Conservation (phyloP, 2,797 vertebrate species). For the Molossus molossus region DNA sequence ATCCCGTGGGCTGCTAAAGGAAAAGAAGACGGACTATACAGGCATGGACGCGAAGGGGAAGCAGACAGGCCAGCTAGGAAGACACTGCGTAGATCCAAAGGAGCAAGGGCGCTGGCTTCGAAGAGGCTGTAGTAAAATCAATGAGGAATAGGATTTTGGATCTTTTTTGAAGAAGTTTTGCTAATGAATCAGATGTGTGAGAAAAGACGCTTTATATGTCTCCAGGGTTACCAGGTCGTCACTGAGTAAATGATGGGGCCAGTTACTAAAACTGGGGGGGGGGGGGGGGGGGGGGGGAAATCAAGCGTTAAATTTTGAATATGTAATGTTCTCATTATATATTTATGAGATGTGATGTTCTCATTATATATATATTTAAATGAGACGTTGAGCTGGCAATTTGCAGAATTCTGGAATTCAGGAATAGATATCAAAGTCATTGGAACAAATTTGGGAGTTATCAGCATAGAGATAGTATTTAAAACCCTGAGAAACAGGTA, state of each 20-base stretch:
- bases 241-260: background rate
- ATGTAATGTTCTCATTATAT: background rate
- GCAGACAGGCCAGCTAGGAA: background rate
- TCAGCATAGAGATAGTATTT: background rate
- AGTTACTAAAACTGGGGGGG: background rate
- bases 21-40: background rate
- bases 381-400: background rate
- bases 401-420: background rate
- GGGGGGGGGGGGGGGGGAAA: background rate
- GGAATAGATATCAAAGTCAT: background rate
- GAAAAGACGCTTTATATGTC: background rate
- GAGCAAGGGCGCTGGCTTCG: background rate
- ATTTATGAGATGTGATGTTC: background rate
- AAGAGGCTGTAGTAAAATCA: background rate
- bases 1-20: background rate
- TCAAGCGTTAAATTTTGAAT: background rate
- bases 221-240: background rate
- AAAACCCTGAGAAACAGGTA: background rate
- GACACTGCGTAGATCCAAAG: background rate
- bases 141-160: background rate
- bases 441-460: background rate
- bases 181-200: background rate
- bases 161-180: background rate
- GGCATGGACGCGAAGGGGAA: background rate
- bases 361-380: constrained; percentile 8